Evolutionary conservation across 2,113 vertebrate genomes (phyloP), one percentile per base, ranked within the genome.

Genomic region (Epinephelus moara): DNA sequence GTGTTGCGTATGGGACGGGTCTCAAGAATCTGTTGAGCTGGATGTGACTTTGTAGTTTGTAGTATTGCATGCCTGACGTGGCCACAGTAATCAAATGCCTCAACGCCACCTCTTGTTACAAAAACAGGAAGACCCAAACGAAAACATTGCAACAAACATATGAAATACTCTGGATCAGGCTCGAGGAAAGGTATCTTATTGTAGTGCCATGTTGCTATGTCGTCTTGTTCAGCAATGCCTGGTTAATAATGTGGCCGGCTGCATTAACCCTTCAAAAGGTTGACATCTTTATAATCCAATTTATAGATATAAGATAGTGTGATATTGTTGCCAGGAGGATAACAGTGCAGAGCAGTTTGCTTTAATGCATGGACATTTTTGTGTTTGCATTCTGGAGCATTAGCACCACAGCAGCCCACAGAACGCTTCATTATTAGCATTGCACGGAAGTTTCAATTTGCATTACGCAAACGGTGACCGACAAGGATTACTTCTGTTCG

Each of bases 361-460:
- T 25, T 30, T 15, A 75, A 89, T 21, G 73, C 59, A 53, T 42
- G 61, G 50, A 67, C 52, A 59, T 61, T 15, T 37, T 7, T 47
- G 59, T 42, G 63, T 89, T 80, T 83, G 80, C 75, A 72, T 80
- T 83, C 82, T 82, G 75, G 6, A 84, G 71, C 68, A 9, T 89
- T 85, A 91, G 91, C 88, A 90, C 91, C 89, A 83, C 76, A 86
- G 90, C 89, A 86, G 80, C 87, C 83, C 53, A 70, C 77, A 70
- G 76, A 85, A 17, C 1, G 30, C 42, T 2, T 74, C 23, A 25
- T 57, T 60, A 21, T 63, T 64, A 87, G 80, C 83, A 30, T 83
- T 73, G 53, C 84, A 70, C 57, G 6, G 49, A 61, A 70, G 66
- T 50, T 86, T 73, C 30, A 18, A 57, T 85, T 83, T 88, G 76